Evolutionary conservation across 1,140 invertebrate species (phyloP), one percentile per base, ranked within the genome.

Genomic region (Calephelis virginiensis): DNA sequence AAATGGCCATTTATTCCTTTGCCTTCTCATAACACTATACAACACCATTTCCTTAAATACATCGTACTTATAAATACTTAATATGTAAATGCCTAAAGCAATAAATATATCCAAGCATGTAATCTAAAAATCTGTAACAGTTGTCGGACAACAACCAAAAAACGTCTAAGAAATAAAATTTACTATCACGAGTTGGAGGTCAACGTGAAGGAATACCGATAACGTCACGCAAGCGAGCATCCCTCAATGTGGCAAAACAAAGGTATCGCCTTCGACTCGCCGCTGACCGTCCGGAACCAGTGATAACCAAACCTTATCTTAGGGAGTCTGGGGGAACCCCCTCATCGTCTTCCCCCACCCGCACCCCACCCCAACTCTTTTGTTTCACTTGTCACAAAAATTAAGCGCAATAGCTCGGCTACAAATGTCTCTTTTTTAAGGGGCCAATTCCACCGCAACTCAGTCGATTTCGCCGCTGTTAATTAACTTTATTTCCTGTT

Each of bases 401-500:
- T 90, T 90, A 90, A 89, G 82, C 88, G 85, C 86, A 89, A 89
- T 87, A 87, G 81, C 86, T 83, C 77, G 70, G 86, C 88, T 88
- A 90, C 88, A 90, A 90, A 90, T 89, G 88, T 89, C 84, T 90
- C 88, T 88, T 88, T 90, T 90, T 90, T 87, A 87, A 86, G 79
- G 84, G 84, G 81, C 84, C 88, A 89, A 90, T 89, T 90, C 84
- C 86, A 90, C 88, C 85, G 86, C 88, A 89, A 86, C 88, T 89
- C 86, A 90, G 88, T 89, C 88, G 86, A 90, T 90, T 90, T 88
- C 84, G 86, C 86, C 79, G 84, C 88, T 89, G 85, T 90, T 90
- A 90, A 90, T 90, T 90, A 90, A 90, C 88, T 90, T 90, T 90
- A 90, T 90, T 90, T 90, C 88, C 88, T 86, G 84, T 88, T 87